These are phyloP conservation scores for Sinocyclocheilus maitianheensis DNA, from an alignment of 2,113 vertebrate species.

Conservation along the genomic window DNA sequence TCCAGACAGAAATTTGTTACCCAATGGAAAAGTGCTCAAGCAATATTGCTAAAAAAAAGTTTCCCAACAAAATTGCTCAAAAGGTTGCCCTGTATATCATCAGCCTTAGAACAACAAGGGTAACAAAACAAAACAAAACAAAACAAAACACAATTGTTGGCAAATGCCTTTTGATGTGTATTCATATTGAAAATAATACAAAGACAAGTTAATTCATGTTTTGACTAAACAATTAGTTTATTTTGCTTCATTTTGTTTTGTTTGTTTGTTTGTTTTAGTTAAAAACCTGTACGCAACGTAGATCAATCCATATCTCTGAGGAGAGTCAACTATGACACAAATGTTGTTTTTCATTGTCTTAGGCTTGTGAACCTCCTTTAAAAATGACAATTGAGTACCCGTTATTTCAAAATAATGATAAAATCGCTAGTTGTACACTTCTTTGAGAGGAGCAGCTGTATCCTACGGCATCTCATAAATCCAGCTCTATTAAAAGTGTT, in stretches of 20 bases:
- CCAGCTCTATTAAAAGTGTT: conserved; percentile 11
- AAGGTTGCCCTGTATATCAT: too few species aligned
- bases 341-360: background rate
- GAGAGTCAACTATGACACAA: background rate
- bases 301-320: background rate
- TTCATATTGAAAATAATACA: background rate
- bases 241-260: background rate
- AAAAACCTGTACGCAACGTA: background rate
- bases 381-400: background rate
- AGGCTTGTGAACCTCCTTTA: background rate
- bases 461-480: conserved; percentile 36
- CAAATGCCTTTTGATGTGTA: too few species aligned
- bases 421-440: background rate
- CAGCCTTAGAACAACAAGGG: too few species aligned
- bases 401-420: background rate
- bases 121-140: too few species aligned
- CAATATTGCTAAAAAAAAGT: too few species aligned
- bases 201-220: background rate
- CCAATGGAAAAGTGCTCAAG: too few species aligned
- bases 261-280: background rate
- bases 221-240: background rate
- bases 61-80: too few species aligned
- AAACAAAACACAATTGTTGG: too few species aligned
- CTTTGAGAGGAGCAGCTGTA: conserved; percentile 21
- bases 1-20: too few species aligned